These are phyloP conservation scores for Xanthia togata DNA, from an alignment of 2,888 invertebrate species.

Conservation along the genomic window DNA sequence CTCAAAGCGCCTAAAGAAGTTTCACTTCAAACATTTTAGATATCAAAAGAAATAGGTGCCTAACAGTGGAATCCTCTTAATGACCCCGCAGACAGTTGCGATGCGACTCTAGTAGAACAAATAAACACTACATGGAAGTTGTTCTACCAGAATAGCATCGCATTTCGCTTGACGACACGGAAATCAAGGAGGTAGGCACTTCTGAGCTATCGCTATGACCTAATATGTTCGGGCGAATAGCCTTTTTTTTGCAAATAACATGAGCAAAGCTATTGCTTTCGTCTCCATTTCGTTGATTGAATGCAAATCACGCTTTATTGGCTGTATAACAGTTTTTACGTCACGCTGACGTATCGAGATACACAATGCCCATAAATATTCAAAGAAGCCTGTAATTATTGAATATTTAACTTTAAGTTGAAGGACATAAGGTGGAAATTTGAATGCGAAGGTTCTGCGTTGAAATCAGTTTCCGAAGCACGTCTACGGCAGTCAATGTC, in stretches of 20 bases:
- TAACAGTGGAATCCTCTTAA: too few relatives aligned
- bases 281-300: slow-evolving; percentile 32
- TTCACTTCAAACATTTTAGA: too few relatives aligned
- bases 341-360: slow-evolving; percentile 59
- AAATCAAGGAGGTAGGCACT: neutral
- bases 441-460: slow-evolving; percentile 37
- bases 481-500: slow-evolving; percentile 67
- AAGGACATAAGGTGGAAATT: slow-evolving; percentile 47
- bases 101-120: too few relatives aligned
- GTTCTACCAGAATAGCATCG: too few relatives aligned
- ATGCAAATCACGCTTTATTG: slow-evolving; percentile 50
- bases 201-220: neutral
- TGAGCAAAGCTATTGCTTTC: slow-evolving; percentile 22
- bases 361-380: slow-evolving; percentile 63
- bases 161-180: neutral
- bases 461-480: slow-evolving; percentile 66
- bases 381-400: slow-evolving; percentile 20
- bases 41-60: neutral
- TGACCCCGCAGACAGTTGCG: too few relatives aligned
- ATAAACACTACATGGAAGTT: too few relatives aligned
- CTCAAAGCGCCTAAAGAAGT: too few relatives aligned
- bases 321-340: slow-evolving; percentile 61
- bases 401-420: slow-evolving; percentile 38
- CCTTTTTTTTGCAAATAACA: slow-evolving; percentile 30
- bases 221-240: neutral